Percentiles rank a stretch among this genome's conserved stretches.
These are phyloP conservation scores for Xenops minutus DNA, from an alignment of 2,797 vertebrate species.

Conservation along the genomic window DNA sequence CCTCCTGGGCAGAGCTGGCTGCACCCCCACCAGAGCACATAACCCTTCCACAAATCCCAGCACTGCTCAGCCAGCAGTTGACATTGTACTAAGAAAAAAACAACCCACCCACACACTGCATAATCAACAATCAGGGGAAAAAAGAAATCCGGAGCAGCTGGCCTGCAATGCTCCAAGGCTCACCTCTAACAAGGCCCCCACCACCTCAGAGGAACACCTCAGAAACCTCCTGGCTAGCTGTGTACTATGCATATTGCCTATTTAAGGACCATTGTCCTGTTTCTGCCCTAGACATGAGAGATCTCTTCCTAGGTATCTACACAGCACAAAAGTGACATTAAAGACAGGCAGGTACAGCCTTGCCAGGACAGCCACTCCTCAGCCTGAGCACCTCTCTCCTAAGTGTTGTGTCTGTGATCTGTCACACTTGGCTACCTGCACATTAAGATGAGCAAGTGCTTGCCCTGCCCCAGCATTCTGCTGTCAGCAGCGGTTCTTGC, in stretches of 20 bases:
- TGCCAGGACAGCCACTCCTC: background rate
- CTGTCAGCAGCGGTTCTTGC: background rate
- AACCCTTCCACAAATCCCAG: background rate
- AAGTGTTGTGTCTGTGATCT: background rate
- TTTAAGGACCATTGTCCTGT: background rate
- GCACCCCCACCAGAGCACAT: background rate
- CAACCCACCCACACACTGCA: background rate
- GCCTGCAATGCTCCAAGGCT: background rate
- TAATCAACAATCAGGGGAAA: background rate
- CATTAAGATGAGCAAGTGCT: background rate
- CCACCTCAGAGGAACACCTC: background rate
- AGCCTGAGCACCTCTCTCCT: background rate
- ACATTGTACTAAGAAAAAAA: background rate
- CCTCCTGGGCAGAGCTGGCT: background rate
- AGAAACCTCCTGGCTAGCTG: background rate
- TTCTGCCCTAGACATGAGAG: background rate
- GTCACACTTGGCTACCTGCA: background rate
- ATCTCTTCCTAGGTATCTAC: background rate
- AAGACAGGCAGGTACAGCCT: fast-evolving
- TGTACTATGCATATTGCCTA: background rate
- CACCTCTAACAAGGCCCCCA: background rate
- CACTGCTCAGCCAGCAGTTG: background rate
- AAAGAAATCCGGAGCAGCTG: background rate
- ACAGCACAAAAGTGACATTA: background rate
- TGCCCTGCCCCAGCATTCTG: background rate